phyloP scores from a whole-genome alignment of 2,888 invertebrate species.

The Drosophila nigricruria region DNA sequence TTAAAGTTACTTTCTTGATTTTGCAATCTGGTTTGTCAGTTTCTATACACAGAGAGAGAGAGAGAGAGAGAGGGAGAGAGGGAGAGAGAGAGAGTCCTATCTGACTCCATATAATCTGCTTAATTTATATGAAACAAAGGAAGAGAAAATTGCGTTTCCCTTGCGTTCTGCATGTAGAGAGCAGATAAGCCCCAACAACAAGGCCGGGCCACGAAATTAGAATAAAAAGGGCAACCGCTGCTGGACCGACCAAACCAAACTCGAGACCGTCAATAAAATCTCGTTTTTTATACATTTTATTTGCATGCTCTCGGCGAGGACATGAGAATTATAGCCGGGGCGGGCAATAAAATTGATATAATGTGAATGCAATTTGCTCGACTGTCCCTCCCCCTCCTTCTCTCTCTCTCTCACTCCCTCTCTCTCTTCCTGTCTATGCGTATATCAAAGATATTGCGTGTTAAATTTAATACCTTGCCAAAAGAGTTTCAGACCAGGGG shows the following conservation, averaged over 20 bases:
- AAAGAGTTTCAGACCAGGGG: neutral
- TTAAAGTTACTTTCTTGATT: slow-evolving; percentile 19
- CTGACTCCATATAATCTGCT: slow-evolving; percentile 67
- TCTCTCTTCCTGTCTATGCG: neutral
- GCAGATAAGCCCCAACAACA: slow-evolving; percentile 49
- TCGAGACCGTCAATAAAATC: slow-evolving; percentile 69
- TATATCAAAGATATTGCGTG: slow-evolving; percentile 5
- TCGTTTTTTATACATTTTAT: slow-evolving; percentile 64
- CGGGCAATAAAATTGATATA: slow-evolving; percentile 70
- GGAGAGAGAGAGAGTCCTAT: slow-evolving; percentile 38
- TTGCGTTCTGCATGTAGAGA: slow-evolving; percentile 1
- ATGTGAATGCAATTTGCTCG: slow-evolving; percentile 63
- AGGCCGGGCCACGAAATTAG: slow-evolving; percentile 40
- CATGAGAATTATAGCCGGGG: slow-evolving; percentile 38
- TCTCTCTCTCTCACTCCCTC: neutral
- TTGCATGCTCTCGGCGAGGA: slow-evolving; percentile 64
- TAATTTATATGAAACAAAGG: slow-evolving; percentile 66
- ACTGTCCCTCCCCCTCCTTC: slow-evolving; percentile 6
- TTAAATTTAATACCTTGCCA: slow-evolving; percentile 18
- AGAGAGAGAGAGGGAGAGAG: no score
- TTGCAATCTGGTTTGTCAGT: slow-evolving; percentile 25
- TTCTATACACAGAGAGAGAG: neutral
- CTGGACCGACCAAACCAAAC: slow-evolving; percentile 25
- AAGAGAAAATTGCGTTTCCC: slow-evolving; percentile 12
- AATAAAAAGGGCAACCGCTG: slow-evolving; percentile 51